Conservation (phyloP, 1,140 invertebrate genomes). For the Papilio dardanus region DNA sequence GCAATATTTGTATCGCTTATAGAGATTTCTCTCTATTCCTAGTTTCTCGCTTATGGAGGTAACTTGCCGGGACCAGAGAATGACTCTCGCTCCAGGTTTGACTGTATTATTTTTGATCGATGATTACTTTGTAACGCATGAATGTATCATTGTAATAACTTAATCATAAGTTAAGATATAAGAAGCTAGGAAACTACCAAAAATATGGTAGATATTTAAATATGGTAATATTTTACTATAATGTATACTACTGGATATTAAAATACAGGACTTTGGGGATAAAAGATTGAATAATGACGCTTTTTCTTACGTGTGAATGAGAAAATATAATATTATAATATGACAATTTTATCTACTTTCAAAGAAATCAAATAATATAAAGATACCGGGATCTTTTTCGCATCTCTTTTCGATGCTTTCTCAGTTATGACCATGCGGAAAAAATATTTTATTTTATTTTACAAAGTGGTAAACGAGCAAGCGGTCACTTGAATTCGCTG, state of each 20-base stretch:
- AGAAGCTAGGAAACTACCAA: constrained; percentile 74
- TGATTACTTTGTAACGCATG: background rate
- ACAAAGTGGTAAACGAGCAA: no score
- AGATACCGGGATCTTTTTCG: no score
- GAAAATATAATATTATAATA: background rate
- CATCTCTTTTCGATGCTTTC: no score
- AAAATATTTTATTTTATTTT: no score
- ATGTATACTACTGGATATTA: constrained; percentile 57
- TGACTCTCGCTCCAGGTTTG: no score
- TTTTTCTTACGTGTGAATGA: constrained; percentile 11
- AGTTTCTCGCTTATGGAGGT: no score
- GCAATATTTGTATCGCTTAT: no score
- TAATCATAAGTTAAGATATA: constrained; percentile 46
- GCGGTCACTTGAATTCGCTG: no score
- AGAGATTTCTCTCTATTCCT: no score
- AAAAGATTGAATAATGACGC: background rate
- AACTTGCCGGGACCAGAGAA: no score
- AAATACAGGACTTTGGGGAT: constrained; percentile 32
- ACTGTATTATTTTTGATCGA: background rate
- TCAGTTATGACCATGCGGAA: no score
- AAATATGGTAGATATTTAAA: constrained; percentile 67
- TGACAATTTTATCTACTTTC: background rate
- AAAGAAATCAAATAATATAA: no score
- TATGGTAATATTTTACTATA: constrained; percentile 62
- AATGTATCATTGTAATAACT: constrained; percentile 16